Base-by-base conservation (phyloP, 2,888 invertebrate species). In the Spodoptera exigua region DNA sequence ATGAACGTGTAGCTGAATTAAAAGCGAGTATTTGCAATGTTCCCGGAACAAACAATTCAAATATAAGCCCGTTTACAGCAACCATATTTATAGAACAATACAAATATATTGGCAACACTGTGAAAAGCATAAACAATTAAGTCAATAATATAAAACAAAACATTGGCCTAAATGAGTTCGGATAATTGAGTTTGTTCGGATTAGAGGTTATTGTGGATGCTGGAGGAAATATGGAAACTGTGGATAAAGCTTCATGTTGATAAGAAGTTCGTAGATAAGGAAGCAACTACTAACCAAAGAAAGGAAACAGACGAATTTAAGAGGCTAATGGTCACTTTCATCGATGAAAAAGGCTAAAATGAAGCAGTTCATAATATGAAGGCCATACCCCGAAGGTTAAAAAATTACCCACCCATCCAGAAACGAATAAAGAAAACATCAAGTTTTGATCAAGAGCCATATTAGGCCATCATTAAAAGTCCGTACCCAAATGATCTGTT, bases 11-110 rank as follows among this genome's bases (percentile, higher is more conserved):
- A 45, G 41, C 37, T 52, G 27, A 36, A 60, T 60, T 72, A 60
- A 60, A 71, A 56, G 45, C 47, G 40, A 48, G n/a, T 35, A 65
- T 71, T 68, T 54, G 54, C 48, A 49, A 58, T 49, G 46, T 48
- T 57, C 21, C 39, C 47, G 60, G 51, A 39, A 58, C 52, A 43
- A 39, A 45, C 44, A 41, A 41, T 59, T 52, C 34, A 45, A 52
- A 59, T 60, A 72, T 48, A 64, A 43, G 62, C 56, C 52, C 48
- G 57, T 44, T 52, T 16, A 14, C 18, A 2, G n/a, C 46, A 14
- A 11, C 17, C 3, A 18, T 16, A 14, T 17, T 44, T 10, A 37
- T 16, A 45, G 16, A 14, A 21, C 13, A 46, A 43, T 34, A 39
- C 17, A 64, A 69, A 69, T 47, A 69, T 34, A 39, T 18, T 16